phyloP scores from a whole-genome alignment of 1,140 invertebrate genomes.

The Helicoverpa armigera region DNA sequence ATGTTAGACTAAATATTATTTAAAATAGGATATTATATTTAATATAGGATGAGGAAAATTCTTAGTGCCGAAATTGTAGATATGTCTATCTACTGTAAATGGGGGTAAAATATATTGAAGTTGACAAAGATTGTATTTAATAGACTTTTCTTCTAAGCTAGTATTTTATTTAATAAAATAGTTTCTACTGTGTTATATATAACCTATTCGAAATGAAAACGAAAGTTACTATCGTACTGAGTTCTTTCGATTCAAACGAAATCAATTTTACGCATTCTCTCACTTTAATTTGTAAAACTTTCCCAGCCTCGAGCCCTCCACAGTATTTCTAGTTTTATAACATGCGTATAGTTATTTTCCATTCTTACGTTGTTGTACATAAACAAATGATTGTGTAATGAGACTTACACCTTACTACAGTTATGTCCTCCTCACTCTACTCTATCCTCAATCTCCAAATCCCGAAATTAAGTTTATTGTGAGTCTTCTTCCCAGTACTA shows the following conservation, averaged over 20 bases:
- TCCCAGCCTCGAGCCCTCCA: constrained; percentile 7
- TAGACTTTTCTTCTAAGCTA: too few species aligned
- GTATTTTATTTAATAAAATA: too few species aligned
- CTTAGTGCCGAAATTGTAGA: constrained; percentile 17
- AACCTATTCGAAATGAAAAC: constrained; percentile 16
- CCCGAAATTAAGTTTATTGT: too few species aligned
- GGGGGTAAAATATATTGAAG: neutral
- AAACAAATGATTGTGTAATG: too few species aligned
- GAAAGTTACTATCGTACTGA: constrained; percentile 8
- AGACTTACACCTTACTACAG: too few species aligned
- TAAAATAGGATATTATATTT: constrained; percentile 16
- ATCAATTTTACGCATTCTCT: constrained; percentile 34
- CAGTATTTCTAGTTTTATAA: neutral
- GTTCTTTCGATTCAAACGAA: constrained; percentile 10
- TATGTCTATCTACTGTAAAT: neutral
- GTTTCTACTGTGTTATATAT: too few species aligned
- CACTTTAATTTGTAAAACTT: constrained; percentile 31
- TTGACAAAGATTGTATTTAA: too few species aligned
- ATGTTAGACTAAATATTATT: neutral
- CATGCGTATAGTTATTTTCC: neutral
- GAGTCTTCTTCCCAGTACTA: too few species aligned
- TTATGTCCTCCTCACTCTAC: too few species aligned
- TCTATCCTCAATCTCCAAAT: too few species aligned
- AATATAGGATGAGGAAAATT: constrained; percentile 42
- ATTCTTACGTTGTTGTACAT: neutral